phyloP scores from a whole-genome alignment of 2,888 invertebrate species.

The Saturnia pavonia region DNA sequence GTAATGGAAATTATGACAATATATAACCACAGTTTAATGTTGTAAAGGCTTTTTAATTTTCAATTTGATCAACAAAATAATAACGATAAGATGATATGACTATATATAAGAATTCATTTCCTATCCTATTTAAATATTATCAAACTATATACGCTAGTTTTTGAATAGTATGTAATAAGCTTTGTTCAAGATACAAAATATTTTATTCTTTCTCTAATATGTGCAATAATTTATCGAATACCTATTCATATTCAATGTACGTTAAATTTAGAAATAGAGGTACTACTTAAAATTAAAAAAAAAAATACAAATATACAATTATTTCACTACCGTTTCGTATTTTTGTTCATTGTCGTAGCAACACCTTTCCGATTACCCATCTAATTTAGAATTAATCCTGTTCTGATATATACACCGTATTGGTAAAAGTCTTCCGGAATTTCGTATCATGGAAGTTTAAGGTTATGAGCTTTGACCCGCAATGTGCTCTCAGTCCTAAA shows the following conservation, averaged over 20 bases:
- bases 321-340: too few relatives aligned
- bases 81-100: not conserved
- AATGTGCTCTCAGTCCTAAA: not conserved
- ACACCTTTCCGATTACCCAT: too few relatives aligned
- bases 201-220: not conserved
- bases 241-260: too few relatives aligned
- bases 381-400: too few relatives aligned
- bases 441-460: not conserved
- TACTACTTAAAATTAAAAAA: too few relatives aligned
- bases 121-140: not conserved
- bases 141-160: not conserved
- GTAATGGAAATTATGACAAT: conserved; percentile 9
- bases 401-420: not conserved
- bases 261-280: too few relatives aligned
- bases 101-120: too few relatives aligned
- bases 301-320: too few relatives aligned
- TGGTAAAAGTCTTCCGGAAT: not conserved
- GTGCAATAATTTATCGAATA: too few relatives aligned
- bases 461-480: not conserved
- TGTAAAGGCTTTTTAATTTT: not conserved
- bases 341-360: too few relatives aligned
- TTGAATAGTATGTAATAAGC: not conserved
- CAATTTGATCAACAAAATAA: not conserved
- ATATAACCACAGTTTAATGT: not conserved
- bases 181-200: not conserved